Conservation (phyloP, 92 coral and sea anemone species). For the Anthopleura xanthogrammica region DNA sequence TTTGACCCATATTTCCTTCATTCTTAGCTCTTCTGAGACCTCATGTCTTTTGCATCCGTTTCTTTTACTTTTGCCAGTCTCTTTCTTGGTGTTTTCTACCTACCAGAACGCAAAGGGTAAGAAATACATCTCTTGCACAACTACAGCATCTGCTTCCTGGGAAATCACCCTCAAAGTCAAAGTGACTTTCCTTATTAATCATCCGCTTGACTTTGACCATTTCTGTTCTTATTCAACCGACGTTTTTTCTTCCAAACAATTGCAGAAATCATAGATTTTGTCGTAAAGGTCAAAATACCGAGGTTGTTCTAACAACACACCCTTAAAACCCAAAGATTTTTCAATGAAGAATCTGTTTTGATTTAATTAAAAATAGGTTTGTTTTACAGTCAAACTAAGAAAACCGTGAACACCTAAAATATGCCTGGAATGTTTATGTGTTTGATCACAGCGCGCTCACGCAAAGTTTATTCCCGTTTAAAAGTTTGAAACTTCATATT, state of each 20-base stretch:
- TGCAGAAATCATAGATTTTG: background rate
- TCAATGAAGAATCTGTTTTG: background rate
- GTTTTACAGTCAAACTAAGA: too few relatives aligned
- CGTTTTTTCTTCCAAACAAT: background rate
- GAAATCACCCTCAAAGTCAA: background rate
- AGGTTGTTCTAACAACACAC: background rate
- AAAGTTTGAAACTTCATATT: too few relatives aligned
- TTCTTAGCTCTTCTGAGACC: background rate
- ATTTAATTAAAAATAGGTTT: too few relatives aligned
- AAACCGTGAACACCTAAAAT: too few relatives aligned
- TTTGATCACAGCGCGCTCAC: too few relatives aligned
- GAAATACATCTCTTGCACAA: background rate
- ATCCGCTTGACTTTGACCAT: background rate
- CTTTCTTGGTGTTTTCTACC: background rate
- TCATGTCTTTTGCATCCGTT: background rate
- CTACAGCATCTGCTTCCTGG: background rate
- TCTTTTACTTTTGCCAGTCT: background rate
- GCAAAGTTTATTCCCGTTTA: too few relatives aligned
- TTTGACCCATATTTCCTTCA: background rate
- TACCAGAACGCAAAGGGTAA: background rate
- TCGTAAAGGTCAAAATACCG: background rate
- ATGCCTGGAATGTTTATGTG: too few relatives aligned
- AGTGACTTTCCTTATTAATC: background rate
- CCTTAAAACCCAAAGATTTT: background rate
- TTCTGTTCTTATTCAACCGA: background rate